A percentile compares a stretch with the other conserved stretches of the same genome.
These are phyloP conservation scores for Ametastegia equiseti DNA, from an alignment of 2,888 invertebrate genomes.

Conservation along the genomic window DNA sequence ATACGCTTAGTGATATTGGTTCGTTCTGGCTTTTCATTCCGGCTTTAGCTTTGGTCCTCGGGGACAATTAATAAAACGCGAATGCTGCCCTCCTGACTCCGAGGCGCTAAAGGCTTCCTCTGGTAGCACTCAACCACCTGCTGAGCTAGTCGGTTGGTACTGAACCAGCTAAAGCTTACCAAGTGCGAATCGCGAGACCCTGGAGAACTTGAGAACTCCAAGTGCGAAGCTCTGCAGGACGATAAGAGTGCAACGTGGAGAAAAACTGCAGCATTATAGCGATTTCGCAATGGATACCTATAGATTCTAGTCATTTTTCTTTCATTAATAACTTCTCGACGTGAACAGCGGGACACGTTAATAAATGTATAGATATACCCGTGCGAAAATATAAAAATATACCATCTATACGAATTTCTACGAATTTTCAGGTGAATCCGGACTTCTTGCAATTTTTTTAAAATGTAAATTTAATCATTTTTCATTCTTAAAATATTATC, in stretches of 20 bases:
- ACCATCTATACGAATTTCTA: too few relatives aligned
- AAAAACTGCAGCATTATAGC: conserved; percentile 7
- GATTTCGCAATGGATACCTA: not conserved
- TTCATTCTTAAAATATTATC: too few relatives aligned
- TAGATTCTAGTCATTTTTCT: conserved; percentile 15
- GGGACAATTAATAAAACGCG: not conserved
- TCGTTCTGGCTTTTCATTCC: conserved; percentile 21
- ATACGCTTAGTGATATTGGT: conserved; percentile 29
- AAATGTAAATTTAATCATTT: too few relatives aligned
- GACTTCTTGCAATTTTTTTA: too few relatives aligned
- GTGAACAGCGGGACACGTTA: not conserved
- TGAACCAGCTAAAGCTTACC: not conserved
- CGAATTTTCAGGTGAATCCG: too few relatives aligned
- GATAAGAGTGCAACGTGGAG: conserved; percentile 7
- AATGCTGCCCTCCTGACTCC: not conserved
- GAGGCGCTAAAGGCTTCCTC: conserved; percentile 41
- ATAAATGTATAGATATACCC: not conserved
- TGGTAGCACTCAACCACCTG: conserved; percentile 46
- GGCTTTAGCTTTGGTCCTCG: not conserved
- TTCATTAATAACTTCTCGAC: not conserved
- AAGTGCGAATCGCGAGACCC: not conserved
- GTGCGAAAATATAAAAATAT: not conserved
- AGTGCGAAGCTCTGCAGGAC: too few relatives aligned
- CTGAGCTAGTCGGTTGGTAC: not conserved
- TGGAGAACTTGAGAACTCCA: too few relatives aligned